Percentiles rank a stretch among this genome's conserved stretches.
Evolutionary conservation across 2,797 vertebrate genomes (phyloP).

Genomic region (Carcharodon carcharias): DNA sequence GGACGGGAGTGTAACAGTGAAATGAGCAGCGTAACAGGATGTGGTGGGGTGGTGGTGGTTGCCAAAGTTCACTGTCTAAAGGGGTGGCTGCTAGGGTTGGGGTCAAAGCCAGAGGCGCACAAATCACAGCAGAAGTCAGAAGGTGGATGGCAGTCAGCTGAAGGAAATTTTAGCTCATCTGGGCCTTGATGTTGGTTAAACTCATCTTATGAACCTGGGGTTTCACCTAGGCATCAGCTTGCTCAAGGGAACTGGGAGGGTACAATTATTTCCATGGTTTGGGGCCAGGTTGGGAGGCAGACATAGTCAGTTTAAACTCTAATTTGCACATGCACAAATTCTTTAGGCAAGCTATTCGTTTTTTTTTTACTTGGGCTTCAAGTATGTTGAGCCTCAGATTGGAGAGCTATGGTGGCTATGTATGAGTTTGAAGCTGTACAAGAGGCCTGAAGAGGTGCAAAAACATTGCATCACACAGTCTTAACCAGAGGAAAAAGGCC

Average conservation of each 20-base stretch:
- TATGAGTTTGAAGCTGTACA: background rate
- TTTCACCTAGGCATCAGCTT: background rate
- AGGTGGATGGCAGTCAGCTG: background rate
- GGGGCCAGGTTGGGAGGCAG: background rate
- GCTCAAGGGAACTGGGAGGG: background rate
- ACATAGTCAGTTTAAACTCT: background rate
- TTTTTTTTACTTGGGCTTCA: background rate
- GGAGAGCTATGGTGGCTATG: background rate
- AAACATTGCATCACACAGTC: background rate
- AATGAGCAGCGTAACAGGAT: background rate
- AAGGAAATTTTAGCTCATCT: background rate
- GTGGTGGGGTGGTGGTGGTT: background rate
- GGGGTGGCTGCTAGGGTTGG: background rate
- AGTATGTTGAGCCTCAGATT: background rate
- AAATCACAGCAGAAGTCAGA: background rate
- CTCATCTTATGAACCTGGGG: background rate
- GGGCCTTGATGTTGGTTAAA: background rate
- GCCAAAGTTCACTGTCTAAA: background rate
- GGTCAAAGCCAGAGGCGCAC: background rate
- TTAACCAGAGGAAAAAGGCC: background rate
- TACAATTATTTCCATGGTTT: background rate
- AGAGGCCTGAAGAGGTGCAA: background rate
- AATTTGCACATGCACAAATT: background rate
- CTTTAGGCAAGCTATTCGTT: background rate
- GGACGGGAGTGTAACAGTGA: background rate